phyloP scores from a whole-genome alignment of 1,140 invertebrate species.

The Drosophila lini region DNA sequence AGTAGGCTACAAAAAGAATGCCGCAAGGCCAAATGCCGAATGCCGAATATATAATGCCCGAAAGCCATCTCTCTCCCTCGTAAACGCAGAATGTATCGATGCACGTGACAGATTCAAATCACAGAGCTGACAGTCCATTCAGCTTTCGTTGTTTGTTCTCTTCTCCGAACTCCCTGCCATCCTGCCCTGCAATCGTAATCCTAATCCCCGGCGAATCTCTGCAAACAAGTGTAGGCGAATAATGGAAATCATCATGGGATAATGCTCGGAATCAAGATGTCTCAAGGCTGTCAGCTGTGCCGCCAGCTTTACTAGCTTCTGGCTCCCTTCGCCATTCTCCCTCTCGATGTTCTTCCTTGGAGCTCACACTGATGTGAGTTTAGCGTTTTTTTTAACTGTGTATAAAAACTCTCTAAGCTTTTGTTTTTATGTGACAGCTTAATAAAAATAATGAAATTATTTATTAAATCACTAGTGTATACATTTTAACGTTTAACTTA shows the following conservation, averaged over 20 bases:
- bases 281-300: constrained; percentile 45
- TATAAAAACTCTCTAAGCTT: neutral
- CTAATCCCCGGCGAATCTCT: constrained; percentile 32
- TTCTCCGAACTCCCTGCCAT: constrained; percentile 12
- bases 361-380: neutral
- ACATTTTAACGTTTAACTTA: neutral
- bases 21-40: neutral
- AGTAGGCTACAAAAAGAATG: constrained; percentile 9
- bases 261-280: constrained; percentile 43
- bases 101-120: constrained; percentile 32
- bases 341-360: neutral
- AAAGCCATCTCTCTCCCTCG: neutral
- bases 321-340: neutral
- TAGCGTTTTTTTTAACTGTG: neutral
- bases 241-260: constrained; percentile 52
- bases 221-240: constrained; percentile 33
- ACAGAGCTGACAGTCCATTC: constrained; percentile 19
- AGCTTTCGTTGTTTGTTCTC: neutral
- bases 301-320: neutral
- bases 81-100: constrained; percentile 9
- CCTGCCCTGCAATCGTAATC: constrained; percentile 28
- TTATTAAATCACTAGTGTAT: neutral
- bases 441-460: neutral
- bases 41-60: neutral
- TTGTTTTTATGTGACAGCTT: neutral